Conservation (phyloP, 2,888 invertebrate genomes). For the Branchinecta sandiegonensis region DNA sequence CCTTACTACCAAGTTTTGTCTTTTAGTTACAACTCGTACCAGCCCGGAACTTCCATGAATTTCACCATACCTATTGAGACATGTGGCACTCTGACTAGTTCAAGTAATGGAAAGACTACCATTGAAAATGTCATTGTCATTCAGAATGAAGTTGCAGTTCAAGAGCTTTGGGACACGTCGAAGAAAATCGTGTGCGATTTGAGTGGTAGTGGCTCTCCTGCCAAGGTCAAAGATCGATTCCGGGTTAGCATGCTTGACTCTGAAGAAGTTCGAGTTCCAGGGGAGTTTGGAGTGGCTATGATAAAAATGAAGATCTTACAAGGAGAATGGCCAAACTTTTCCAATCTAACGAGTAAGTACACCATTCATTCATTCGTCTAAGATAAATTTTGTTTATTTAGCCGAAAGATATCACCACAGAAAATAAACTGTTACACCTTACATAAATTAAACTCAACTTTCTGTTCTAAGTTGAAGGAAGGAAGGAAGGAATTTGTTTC, state of each 20-base stretch:
- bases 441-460: no score
- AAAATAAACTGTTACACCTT: no score
- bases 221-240: not conserved
- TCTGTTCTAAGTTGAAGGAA: no score
- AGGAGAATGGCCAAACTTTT: conserved; percentile 50
- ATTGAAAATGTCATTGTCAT: conserved; percentile 51
- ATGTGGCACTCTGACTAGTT: conserved; percentile 45
- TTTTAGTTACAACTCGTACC: no score
- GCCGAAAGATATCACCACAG: no score
- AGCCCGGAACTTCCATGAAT: conserved; percentile 24
- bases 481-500: no score
- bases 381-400: no score
- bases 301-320: conserved; percentile 63
- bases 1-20: no score
- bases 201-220: conserved; percentile 25
- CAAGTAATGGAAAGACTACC: conserved; percentile 42
- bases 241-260: conserved; percentile 52
- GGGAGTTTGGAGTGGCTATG: conserved; percentile 44
- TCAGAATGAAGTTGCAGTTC: conserved; percentile 50
- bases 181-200: conserved; percentile 43
- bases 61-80: conserved; percentile 50
- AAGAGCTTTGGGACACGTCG: conserved; percentile 50
- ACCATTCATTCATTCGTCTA: no score
- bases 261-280: conserved; percentile 43
- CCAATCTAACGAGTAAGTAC: conserved; percentile 26